Evolutionary conservation across 2,888 invertebrate species (phyloP).

Genomic region (Diplazon laetatorius): DNA sequence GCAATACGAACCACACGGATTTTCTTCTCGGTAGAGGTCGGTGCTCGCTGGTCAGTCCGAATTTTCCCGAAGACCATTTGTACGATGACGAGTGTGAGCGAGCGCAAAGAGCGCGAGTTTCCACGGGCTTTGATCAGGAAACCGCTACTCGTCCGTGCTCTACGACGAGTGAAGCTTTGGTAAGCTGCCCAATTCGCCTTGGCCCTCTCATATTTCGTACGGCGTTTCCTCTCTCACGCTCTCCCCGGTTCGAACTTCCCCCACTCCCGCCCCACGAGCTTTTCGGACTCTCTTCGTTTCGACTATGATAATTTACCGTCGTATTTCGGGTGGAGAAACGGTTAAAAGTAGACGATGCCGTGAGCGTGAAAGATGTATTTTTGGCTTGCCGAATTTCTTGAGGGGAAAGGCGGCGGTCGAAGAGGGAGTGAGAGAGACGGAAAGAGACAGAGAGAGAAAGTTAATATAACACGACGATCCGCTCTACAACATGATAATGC

Average conservation of each 20-base stretch:
- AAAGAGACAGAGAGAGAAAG: too few species aligned
- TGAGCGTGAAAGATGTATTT: slow-evolving; percentile 52
- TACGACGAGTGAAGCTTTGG: slow-evolving; percentile 50
- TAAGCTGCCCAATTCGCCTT: slow-evolving; percentile 62
- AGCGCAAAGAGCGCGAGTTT: not conserved
- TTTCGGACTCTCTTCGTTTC: slow-evolving; percentile 44
- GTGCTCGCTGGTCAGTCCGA: not conserved
- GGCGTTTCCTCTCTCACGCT: slow-evolving; percentile 16
- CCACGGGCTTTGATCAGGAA: slow-evolving; percentile 48
- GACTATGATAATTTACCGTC: slow-evolving; percentile 62
- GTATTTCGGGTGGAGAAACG: slow-evolving; percentile 54
- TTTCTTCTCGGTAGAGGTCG: too few species aligned
- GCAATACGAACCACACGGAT: too few species aligned
- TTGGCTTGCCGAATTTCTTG: slow-evolving; percentile 12
- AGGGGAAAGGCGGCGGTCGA: too few species aligned
- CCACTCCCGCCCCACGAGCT: slow-evolving; percentile 20
- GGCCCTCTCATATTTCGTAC: slow-evolving; percentile 32
- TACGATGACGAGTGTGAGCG: slow-evolving; percentile 14
- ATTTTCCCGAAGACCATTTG: slow-evolving; percentile 17
- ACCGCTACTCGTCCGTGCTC: slow-evolving; percentile 28
- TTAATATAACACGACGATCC: too few species aligned
- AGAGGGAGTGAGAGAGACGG: too few species aligned
- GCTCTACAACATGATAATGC: too few species aligned
- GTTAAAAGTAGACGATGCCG: slow-evolving; percentile 61
- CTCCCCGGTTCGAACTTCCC: slow-evolving; percentile 25